Percentiles rank a stretch among this genome's conserved stretches.
phyloP scores from a whole-genome alignment of 2,797 vertebrate species.

The Sphenopsis melanotis region DNA sequence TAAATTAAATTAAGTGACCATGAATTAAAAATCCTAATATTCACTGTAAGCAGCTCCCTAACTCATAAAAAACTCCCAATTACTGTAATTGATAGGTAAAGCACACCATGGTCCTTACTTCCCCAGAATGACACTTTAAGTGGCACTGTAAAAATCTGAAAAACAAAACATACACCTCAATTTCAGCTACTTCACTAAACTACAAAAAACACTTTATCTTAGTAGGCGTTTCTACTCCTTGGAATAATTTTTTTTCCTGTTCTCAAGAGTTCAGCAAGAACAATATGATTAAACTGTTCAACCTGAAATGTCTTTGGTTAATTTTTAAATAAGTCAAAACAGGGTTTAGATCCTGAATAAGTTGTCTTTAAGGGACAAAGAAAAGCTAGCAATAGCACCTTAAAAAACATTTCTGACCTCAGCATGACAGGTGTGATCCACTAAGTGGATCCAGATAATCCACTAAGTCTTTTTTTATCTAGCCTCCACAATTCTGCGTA shows the following conservation, averaged over 20 bases:
- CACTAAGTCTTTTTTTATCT: neutral
- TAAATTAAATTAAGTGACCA: neutral
- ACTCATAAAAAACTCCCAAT: accelerated
- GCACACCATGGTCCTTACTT: neutral
- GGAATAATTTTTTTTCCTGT: neutral
- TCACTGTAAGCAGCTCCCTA: neutral
- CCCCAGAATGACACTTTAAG: neutral
- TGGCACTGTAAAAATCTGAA: neutral
- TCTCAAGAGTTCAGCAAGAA: neutral
- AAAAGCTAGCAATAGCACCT: neutral
- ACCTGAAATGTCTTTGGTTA: neutral
- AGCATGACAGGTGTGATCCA: neutral
- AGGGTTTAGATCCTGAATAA: neutral
- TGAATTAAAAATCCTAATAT: neutral
- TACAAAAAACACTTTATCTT: neutral
- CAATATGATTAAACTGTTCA: neutral
- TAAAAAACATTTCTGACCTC: neutral
- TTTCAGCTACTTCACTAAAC: neutral
- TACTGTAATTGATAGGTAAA: neutral
- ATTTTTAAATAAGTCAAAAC: neutral
- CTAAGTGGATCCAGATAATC: neutral
- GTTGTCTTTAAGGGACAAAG: neutral
- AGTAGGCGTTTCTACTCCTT: neutral
- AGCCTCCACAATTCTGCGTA: neutral
- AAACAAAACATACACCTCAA: neutral